Evolutionary conservation across 2,797 vertebrate genomes (phyloP), one percentile per base, ranked within the genome.

Genomic region (Anguilla marmorata): DNA sequence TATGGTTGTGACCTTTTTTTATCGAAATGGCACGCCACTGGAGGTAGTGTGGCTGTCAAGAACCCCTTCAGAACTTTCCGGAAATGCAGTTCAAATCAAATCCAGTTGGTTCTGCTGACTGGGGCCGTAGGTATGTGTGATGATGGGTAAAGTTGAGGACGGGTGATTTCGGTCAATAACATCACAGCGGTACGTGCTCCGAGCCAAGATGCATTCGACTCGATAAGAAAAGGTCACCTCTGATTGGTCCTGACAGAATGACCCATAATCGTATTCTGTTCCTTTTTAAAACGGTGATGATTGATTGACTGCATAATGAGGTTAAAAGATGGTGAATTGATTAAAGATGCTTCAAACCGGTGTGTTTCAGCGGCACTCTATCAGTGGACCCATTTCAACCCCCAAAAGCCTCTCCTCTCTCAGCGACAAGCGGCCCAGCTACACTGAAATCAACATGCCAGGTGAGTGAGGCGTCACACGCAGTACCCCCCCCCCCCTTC

Each of bases 391-490:
- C 0, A 96, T 98, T 89, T 97, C 97, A 0, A 66, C 97, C 45
- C 89, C 97, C 52, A 99, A 99, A 92, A 96, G 97, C 0, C 96
- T 98, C 14, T 95, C 97, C 3, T 92, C 97, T 0, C 93, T 99
- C 88, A 94, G 95, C n/a, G 98, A 99, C 90, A 99, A 98, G 94
- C 97, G 98, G 89, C 95, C 97, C 33, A 98, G 97, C 93, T 99
- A 98, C 90, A 96, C 97, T 2, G 98, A 98, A 92, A 96, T 98
- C 86, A 96, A 95, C 56, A 96, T 98, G 90, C 97, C 98, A 97
- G 97, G 98, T 98, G 88, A 95, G 54, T 85, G n/a, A 37, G 83
- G 16, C 0, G 4, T 19, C 24, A 30, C 37, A 45, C 19, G 54
- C 21, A 14, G 16, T 30, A n/a, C 21, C 21, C 5, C 37, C 33